Base-by-base conservation (phyloP, 2,113 vertebrate genomes). In the Phrynosoma platyrhinos region DNA sequence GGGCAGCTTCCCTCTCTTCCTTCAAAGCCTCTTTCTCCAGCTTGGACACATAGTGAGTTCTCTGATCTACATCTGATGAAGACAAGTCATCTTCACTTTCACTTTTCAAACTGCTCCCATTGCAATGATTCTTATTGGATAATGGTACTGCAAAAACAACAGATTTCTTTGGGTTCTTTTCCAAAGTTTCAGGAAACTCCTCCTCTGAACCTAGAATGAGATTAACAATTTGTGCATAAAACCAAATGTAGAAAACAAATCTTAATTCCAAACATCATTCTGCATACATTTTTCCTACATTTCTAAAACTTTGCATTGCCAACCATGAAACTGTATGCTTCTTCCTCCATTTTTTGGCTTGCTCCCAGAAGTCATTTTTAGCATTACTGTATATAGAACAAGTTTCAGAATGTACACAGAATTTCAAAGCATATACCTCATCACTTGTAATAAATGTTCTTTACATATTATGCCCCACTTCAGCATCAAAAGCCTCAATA, bases 161-260 rank as follows among this genome's bases (percentile, higher is more conserved):
- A 12, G 89, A 91, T 91, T 93, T 96, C 91, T 94, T 95, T 86
- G 78, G 6, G 85, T 79, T 90, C 89, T 93, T 95, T 95, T 94
- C 89, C 94, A 92, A 91, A 75, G 30, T 92, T 86, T 93, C 95
- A 88, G 89, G 87, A 93, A 86, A 77, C 80, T 96, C 94, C 87
- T 95, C 91, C 53, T 91, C 89, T 20, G 18, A 71, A 92, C 81
- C 93, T 95, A 87, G 89, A 96, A 96, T 92, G 1, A 92, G 32
- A 82, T 9, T 88, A 79, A 3, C 42, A 32, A 81, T 81, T 72
- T 18, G 79, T 36, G 0, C 80, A 80, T 90, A 91, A 88, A 83
- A 82, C 0, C 2, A 0, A 18, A 76, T 55, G 76, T 13, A 91
- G 7, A 77, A 86, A 18, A 1, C 69, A 40, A 25, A 68, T 79